These are phyloP conservation scores for Synodontis membranacea DNA, from an alignment of 2,113 vertebrate genomes.

Conservation along the genomic window DNA sequence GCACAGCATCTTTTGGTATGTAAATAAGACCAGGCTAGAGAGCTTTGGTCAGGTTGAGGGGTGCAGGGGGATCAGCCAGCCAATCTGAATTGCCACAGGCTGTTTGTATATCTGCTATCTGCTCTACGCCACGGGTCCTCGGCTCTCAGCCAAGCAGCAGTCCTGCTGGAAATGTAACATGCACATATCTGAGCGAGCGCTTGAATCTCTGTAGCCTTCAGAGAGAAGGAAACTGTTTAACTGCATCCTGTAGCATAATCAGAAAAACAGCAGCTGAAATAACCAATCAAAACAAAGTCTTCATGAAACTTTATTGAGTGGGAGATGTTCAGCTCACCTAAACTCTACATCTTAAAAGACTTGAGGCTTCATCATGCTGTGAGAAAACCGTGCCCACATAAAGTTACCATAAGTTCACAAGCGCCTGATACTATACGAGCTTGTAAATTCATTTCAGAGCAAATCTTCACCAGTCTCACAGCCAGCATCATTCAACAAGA, in stretches of 20 bases:
- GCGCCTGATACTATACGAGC: neutral
- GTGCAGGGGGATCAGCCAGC: conserved; percentile 48
- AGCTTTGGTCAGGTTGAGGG: conserved; percentile 8
- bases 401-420: neutral
- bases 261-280: conserved; percentile 25
- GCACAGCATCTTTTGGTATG: conserved; percentile 59
- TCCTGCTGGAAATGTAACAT: conserved; percentile 55
- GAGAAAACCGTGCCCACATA: conserved; percentile 40
- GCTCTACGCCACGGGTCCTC: conserved; percentile 54
- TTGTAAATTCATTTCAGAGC: neutral
- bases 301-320: conserved; percentile 18
- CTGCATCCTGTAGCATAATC: neutral
- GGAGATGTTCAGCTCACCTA: conserved; percentile 1
- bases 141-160: conserved; percentile 51
- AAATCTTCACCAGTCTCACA: neutral
- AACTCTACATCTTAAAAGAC: conserved; percentile 1
- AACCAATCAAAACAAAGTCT: neutral
- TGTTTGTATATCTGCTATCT: conserved; percentile 63
- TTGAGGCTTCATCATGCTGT: conserved; percentile 27
- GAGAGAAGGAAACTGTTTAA: neutral
- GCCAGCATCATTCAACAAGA: neutral
- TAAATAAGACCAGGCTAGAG: conserved; percentile 54
- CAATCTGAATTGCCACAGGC: conserved; percentile 60
- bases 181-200: conserved; percentile 52
- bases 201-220: conserved; percentile 8